Percentiles rank a stretch among this genome's conserved stretches.
Conservation (phyloP, 2,113 vertebrate species). For the Cariama cristata region DNA sequence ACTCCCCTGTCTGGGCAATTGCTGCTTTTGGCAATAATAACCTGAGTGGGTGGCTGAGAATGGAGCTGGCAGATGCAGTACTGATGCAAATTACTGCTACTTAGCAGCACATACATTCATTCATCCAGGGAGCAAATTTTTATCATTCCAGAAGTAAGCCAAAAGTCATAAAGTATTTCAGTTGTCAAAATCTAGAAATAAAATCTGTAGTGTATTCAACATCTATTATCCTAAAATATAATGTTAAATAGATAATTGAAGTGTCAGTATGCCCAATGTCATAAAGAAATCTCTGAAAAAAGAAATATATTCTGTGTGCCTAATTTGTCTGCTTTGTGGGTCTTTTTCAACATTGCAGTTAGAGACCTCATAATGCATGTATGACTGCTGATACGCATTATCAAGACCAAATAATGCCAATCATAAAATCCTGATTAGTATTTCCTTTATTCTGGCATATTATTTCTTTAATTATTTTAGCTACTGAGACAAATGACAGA, state of each 20-base stretch:
- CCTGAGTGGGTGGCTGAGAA: neutral
- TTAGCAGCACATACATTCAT: neutral
- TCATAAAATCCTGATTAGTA: neutral
- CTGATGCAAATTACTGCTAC: neutral
- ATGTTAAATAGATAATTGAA: neutral
- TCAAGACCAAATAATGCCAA: neutral
- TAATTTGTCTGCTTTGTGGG: neutral
- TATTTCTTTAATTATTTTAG: neutral
- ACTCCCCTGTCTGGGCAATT: neutral
- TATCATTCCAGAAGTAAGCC: neutral
- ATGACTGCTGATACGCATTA: neutral
- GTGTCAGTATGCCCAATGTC: neutral
- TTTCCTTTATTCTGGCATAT: neutral
- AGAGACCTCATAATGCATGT: neutral
- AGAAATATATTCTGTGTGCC: neutral
- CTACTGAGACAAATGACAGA: neutral
- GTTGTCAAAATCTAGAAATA: neutral
- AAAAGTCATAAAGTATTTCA: slow-evolving; percentile 8
- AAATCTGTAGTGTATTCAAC: neutral
- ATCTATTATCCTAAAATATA: neutral
- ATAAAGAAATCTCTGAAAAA: neutral
- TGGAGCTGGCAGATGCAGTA: neutral
- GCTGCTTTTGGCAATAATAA: neutral
- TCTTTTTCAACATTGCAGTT: neutral
- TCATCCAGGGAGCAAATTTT: neutral